Evolutionary conservation across 2,113 vertebrate genomes (phyloP).

Genomic region (Bagarius yarrelli): DNA sequence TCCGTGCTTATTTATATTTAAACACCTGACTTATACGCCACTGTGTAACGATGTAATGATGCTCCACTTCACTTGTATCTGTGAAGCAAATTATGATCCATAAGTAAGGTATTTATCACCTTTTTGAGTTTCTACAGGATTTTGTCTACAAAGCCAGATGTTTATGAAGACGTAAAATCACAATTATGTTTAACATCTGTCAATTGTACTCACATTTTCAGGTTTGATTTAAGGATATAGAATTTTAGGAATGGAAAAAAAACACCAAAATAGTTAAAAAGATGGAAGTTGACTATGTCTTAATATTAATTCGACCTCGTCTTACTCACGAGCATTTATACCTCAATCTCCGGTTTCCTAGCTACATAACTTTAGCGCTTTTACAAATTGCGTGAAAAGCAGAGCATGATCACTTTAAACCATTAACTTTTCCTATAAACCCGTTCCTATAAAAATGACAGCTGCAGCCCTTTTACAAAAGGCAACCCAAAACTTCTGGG

Average conservation of each 20-base stretch:
- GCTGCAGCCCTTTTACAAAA: constrained; percentile 71
- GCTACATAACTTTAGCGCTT: neutral
- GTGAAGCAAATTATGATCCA: neutral
- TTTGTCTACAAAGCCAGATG: neutral
- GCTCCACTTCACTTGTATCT: neutral
- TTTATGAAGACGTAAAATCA: neutral
- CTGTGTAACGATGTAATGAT: neutral
- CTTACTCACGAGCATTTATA: neutral
- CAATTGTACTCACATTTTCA: neutral
- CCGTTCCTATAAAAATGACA: constrained; percentile 77
- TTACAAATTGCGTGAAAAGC: constrained; percentile 29
- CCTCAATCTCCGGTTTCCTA: neutral
- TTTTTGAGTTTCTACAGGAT: neutral
- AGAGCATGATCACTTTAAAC: constrained; percentile 71
- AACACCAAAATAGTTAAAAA: neutral
- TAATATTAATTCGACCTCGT: neutral
- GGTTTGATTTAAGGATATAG: too few species aligned
- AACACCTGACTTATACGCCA: neutral
- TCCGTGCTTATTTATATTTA: neutral
- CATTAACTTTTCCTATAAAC: constrained; percentile 74
- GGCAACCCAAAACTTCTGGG: constrained; percentile 71
- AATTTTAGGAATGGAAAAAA: neutral
- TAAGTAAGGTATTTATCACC: neutral
- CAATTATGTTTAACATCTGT: neutral
- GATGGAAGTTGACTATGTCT: neutral